phyloP scores from a whole-genome alignment of 2,797 vertebrate genomes.

The Pyrocephalus nanus region DNA sequence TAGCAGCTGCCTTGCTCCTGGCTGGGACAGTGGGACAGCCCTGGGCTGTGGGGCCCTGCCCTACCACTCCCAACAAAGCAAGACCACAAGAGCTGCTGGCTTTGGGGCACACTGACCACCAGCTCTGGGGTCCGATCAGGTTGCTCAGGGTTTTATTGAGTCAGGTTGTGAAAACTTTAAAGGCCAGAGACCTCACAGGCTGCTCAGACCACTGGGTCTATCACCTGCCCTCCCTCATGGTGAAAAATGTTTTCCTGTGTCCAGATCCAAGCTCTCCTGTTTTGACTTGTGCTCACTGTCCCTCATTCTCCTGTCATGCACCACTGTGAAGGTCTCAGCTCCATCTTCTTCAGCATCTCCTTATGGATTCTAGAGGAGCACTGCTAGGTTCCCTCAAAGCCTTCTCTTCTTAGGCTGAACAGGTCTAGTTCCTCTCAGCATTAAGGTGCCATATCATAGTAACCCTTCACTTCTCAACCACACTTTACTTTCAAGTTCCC shows the following conservation, averaged over 20 bases:
- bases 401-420: background rate
- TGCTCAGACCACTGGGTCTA: rapidly evolving
- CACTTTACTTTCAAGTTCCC: background rate
- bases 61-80: rapidly evolving
- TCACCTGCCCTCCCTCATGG: background rate
- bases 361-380: background rate
- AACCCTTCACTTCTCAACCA: background rate
- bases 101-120: background rate
- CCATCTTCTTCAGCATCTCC: background rate
- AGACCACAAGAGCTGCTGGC: background rate
- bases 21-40: background rate
- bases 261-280: background rate
- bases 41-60: background rate
- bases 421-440: background rate
- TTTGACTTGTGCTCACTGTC: background rate
- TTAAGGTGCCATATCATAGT: background rate
- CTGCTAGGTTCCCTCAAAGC: background rate
- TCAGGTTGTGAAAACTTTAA: background rate
- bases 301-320: background rate
- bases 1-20: background rate
- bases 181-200: background rate
- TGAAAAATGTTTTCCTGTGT: background rate
- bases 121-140: background rate
- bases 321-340: background rate
- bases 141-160: background rate